Evolutionary conservation across 2,888 invertebrate species (phyloP), one percentile per base, ranked within the genome.

Genomic region (Serrognathus titanus): DNA sequence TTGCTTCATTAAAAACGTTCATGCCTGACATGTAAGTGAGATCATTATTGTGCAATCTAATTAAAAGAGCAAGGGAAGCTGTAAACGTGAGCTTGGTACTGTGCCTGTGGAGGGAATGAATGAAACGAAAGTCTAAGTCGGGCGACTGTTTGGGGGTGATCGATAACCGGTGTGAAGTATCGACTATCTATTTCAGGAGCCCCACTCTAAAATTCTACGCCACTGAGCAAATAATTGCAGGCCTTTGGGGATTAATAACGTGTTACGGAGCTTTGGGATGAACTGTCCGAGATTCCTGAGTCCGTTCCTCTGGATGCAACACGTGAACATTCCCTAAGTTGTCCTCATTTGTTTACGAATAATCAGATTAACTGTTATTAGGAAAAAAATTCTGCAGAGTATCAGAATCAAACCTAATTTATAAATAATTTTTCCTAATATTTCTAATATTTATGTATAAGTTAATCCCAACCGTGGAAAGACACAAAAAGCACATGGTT

Each of bases 211-310:
- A 65, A 63, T 73, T 74, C 73, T 73, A 73, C 73, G 70, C 74
- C 69, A 71, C 70, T 72, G 73, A 73, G 74, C 73, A 70, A 69
- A 74, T 73, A 73, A 74, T 74, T 70, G 74, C 67, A 66, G 62
- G 64, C 72, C 72, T 72, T 74, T 72, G 66, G 70, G 68, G 70
- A 72, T 71, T 72, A 73, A 69, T 72, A 72, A 71, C 69, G 71
- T 72, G 67, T 68, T 66, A 64, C 59, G 61, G 65, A 66, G 68
- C 66, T 69, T 69, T 43, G 43, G 43, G 9, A 43, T 43, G 20
- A 43, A 43, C 16, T 10, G 43, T 20, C 43, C 43, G 43, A 43
- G 43, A 43, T 43, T 43, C 12, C 43, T 31, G 24, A 43, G 20
- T 43, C 13, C 43, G 13, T 43, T 43, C 43, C 43, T 43, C 9